These are phyloP conservation scores for Poecilia velifera DNA, from an alignment of 2,797 vertebrate species.

Conservation along the genomic window DNA sequence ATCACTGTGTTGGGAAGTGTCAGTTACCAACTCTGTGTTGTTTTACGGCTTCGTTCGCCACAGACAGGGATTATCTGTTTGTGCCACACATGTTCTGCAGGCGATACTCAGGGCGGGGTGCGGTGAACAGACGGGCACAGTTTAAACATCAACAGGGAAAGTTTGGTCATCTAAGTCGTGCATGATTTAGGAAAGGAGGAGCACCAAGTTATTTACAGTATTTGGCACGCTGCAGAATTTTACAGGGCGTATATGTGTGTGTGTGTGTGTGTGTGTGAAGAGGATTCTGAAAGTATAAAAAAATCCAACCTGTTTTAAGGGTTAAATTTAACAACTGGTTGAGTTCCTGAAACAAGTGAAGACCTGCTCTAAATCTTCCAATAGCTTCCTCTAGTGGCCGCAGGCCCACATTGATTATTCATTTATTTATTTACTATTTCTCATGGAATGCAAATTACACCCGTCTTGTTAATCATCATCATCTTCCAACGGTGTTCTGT, in stretches of 20 bases:
- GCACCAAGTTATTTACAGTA: neutral
- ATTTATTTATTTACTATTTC: neutral
- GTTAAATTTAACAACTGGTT: conserved; percentile 11
- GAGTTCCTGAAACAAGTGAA: conserved; percentile 28
- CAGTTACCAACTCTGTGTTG: neutral
- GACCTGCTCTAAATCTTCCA: conserved; percentile 18
- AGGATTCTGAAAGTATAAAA: neutral
- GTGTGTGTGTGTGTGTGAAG: neutral
- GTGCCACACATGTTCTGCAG: neutral
- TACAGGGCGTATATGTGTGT: neutral
- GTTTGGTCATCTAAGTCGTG: neutral
- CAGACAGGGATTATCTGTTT: neutral
- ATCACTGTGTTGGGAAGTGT: neutral
- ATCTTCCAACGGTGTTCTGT: too few relatives aligned
- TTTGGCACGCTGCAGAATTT: neutral
- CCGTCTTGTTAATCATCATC: neutral
- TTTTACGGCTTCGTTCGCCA: neutral
- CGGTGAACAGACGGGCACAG: neutral
- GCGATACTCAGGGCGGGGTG: neutral
- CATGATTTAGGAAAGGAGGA: neutral
- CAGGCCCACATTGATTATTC: neutral
- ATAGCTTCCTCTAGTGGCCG: conserved; percentile 37
- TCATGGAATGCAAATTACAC: neutral
- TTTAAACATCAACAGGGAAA: neutral
- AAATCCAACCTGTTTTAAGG: neutral